A percentile compares a stretch with the other conserved stretches of the same genome.
Conservation (phyloP, 2,888 invertebrate species). For the Subacronicta megacephala region DNA sequence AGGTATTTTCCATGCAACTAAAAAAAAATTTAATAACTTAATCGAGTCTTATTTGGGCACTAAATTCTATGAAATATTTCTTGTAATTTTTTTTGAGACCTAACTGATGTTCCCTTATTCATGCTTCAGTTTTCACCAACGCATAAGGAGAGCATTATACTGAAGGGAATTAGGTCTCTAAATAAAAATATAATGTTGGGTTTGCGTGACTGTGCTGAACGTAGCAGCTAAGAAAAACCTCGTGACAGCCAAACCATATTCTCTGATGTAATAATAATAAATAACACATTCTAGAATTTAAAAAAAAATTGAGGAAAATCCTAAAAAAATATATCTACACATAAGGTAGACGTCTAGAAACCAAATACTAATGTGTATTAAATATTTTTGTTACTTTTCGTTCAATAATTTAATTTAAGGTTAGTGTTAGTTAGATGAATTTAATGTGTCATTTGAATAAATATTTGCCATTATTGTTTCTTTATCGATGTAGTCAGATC, state of each 20-base stretch:
- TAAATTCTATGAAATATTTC: no score
- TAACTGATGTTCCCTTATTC: no score
- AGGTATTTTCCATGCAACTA: no score
- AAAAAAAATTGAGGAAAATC: conserved; percentile 20
- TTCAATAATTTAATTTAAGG: conserved; percentile 64
- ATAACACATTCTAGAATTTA: conserved; percentile 23
- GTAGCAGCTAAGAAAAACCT: conserved; percentile 14
- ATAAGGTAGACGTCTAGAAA: conserved; percentile 67
- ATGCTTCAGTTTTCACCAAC: no score
- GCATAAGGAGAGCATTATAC: no score
- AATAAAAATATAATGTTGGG: no score
- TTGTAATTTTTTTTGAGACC: no score
- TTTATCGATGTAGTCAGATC: no score
- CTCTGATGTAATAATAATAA: conserved; percentile 21
- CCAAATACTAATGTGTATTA: conserved; percentile 84
- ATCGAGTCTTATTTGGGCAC: no score
- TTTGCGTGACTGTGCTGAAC: no score
- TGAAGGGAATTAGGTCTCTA: no score
- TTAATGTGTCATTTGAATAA: conserved; percentile 51
- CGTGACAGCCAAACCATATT: not conserved
- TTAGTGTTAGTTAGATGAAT: conserved; percentile 58
- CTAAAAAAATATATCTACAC: conserved; percentile 39
- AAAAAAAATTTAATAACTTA: no score
- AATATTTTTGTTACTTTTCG: conserved; percentile 67
- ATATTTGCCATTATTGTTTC: not conserved